Base-by-base conservation (phyloP, 2,888 invertebrate species). In the Pedicia rivosa region DNA sequence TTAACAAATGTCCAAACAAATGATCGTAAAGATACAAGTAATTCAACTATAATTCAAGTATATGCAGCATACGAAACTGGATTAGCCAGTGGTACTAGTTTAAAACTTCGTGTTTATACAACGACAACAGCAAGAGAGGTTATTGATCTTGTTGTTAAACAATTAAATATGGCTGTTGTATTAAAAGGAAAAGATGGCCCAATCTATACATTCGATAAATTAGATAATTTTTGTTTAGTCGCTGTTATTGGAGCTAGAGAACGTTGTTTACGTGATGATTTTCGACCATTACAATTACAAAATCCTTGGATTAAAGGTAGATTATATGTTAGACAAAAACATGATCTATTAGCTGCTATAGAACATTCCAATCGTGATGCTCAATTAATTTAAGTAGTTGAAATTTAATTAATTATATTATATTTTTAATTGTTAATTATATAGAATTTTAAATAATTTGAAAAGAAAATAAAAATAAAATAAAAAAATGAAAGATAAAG, bases 51-150 rank as follows among this genome's bases (percentile, higher is more conserved):
- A 6, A 64, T 74, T 22, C 75, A 94, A 68, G 91, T 97, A 6
- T 94, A 82, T 54, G 92, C 94, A 5, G 94, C 95, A 1, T 97
- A 95, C 58, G 87, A 94, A 47, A 92, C 91, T 0, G 95, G 95
- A 7, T 64, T 97, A 46, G 87, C 91, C 2, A 78, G 76, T 42
- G 94, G 92, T 5, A 92, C 92, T 1, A 90, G 91, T 48, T 73
- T 97, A 24, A 90, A 91, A 50, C 65, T 97, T 3, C 91, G 92
- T 57, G 88, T 97, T 1, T 92, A 90, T 0, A 80, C 84, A 1
- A 72, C 82, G 47, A 97, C 97, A 1, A 87, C 92, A 0, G 88
- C 94, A 1, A 70, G 90, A 12, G 95, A 97, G 63, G 91, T 97
- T 37, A 87, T 97, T 43, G 86, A 91, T 61, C 68, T 95, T 43